phyloP scores from a whole-genome alignment of 2,888 invertebrate species.

The Syrphus vitripennis region DNA sequence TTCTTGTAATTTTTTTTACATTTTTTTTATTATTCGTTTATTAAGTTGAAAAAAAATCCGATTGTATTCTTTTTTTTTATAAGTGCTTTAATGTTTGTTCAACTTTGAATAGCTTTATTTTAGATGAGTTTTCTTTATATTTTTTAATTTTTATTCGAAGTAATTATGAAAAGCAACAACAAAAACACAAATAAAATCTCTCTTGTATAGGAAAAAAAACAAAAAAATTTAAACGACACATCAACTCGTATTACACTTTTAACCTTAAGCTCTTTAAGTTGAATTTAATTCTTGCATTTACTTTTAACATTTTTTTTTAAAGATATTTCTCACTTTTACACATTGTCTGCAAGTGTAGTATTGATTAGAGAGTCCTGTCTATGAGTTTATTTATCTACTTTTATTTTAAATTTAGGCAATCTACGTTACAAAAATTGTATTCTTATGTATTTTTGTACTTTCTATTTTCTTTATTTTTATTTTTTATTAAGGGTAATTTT shows the following conservation, averaged over 20 bases:
- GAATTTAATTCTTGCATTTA: conserved; percentile 24
- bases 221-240: conserved; percentile 57
- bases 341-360: conserved; percentile 83
- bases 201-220: conserved; percentile 26
- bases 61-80: conserved; percentile 74
- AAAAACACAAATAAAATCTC: conserved; percentile 62
- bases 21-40: conserved; percentile 51
- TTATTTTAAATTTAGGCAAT: conserved; percentile 31
- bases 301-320: conserved; percentile 15
- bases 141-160: conserved; percentile 39
- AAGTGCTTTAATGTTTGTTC: conserved; percentile 74
- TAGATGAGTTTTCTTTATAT: conserved; percentile 79
- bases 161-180: conserved; percentile 44
- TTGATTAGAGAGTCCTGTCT: conserved; percentile 52
- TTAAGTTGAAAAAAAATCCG: conserved; percentile 54
- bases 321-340: conserved; percentile 78
- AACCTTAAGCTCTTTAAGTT: conserved; percentile 58
- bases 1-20: conserved; percentile 59
- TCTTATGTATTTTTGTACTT: conserved; percentile 62
- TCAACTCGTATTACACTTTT: conserved; percentile 71
- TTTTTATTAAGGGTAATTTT: conserved; percentile 51
- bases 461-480: conserved; percentile 33
- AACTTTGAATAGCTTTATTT: conserved; percentile 73
- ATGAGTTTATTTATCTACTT: conserved; percentile 37
- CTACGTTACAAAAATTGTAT: conserved; percentile 50